Evolutionary conservation across 2,888 invertebrate genomes (phyloP).

Genomic region (Drosophila gaucha): DNA sequence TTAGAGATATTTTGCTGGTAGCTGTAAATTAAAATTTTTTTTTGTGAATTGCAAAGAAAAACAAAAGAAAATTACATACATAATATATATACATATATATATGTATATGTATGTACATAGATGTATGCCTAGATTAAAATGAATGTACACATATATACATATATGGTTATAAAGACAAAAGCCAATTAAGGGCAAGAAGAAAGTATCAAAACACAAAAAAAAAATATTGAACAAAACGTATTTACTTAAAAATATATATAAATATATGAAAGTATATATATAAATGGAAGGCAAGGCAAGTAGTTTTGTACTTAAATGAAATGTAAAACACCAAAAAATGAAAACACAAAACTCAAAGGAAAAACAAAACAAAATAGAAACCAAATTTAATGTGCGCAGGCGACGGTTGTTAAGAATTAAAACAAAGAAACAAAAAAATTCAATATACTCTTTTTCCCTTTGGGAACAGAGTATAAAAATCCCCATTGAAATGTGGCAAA

Average conservation of each 20-base stretch:
- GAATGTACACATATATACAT: slow-evolving; percentile 25
- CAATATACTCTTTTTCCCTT: too few relatives aligned
- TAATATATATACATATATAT: slow-evolving; percentile 9
- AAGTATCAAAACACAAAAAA: slow-evolving; percentile 3
- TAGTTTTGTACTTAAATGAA: slow-evolving; percentile 68
- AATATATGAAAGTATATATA: background rate
- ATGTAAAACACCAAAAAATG: slow-evolving; percentile 62
- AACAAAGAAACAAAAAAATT: background rate
- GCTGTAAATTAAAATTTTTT: slow-evolving; percentile 56
- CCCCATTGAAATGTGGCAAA: slow-evolving; percentile 36
- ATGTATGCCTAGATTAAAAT: slow-evolving; percentile 29
- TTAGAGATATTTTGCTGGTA: slow-evolving; percentile 46
- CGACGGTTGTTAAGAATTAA: slow-evolving; percentile 67
- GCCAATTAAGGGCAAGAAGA: background rate
- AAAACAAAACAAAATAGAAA: slow-evolving; percentile 10
- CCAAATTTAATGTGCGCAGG: slow-evolving; percentile 52
- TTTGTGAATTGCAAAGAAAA: slow-evolving; percentile 41
- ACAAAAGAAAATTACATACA: background rate
- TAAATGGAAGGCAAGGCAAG: slow-evolving; percentile 16
- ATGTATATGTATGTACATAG: slow-evolving; percentile 27
- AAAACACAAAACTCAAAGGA: slow-evolving; percentile 29
- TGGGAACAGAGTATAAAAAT: too few relatives aligned
- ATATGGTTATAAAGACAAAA: slow-evolving; percentile 11
- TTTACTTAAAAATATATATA: background rate
- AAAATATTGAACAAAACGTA: too few relatives aligned